These are phyloP conservation scores for Pseudoips prasinana DNA, from an alignment of 2,888 invertebrate genomes.

Conservation along the genomic window DNA sequence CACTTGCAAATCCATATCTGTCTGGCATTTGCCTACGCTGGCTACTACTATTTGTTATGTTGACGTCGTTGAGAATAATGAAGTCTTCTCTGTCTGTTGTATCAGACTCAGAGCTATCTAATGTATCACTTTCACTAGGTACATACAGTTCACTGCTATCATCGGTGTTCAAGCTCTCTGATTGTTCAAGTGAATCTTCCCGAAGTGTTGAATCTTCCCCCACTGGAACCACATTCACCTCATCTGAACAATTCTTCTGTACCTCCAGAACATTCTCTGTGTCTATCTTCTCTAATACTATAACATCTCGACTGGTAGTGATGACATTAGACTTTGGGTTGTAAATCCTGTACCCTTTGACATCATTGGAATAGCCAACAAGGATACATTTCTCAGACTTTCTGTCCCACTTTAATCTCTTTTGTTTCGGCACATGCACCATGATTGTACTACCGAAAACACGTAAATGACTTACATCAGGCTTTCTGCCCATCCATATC, in stretches of 20 bases:
- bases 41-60: not conserved
- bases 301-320: constrained; percentile 23
- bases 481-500: constrained; percentile 13
- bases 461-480: constrained; percentile 19
- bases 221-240: constrained; percentile 26
- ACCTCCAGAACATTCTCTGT: constrained; percentile 15
- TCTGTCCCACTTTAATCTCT: constrained; percentile 26
- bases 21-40: constrained; percentile 4
- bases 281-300: constrained; percentile 9
- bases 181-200: constrained; percentile 4
- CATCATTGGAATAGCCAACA: constrained; percentile 25
- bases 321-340: constrained; percentile 20
- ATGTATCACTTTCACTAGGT: constrained; percentile 4
- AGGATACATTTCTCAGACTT: constrained; percentile 24
- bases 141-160: not conserved
- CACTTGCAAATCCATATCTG: constrained; percentile 9
- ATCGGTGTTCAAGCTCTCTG: constrained; percentile 2
- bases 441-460: constrained; percentile 21
- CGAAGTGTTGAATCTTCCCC: constrained; percentile 16
- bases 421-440: constrained; percentile 24
- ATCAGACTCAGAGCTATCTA: constrained; percentile 4
- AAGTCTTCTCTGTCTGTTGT: not conserved
- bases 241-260: constrained; percentile 6
- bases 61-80: not conserved
- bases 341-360: constrained; percentile 23